Base-by-base conservation (phyloP, 2,888 invertebrate species). In the Hydropsyche betteni region DNA sequence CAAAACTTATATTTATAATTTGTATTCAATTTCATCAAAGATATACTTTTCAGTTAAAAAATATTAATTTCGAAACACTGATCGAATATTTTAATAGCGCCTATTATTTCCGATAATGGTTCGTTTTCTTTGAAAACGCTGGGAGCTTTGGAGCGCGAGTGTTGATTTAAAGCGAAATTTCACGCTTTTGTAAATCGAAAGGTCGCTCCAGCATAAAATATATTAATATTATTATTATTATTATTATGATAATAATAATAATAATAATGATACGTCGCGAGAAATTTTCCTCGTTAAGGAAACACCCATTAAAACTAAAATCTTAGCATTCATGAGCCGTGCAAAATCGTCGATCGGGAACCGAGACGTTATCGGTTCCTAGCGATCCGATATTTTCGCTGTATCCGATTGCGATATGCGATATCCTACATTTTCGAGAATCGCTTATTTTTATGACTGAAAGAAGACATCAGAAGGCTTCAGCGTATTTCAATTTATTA, bases 51-150 rank as follows among this genome's bases (percentile, higher is more conserved):
- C 69, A 50, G 50, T 38, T 52, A 34, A 74, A 69, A 24, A 69
- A 74, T 74, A 69, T 68, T 69, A 58, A 58, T 74, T 69, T 51
- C 69, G 16, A 38, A 34, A 73, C 76, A 69, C 69, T 74, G 74
- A 76, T 74, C 76, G 44, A 74, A 68, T 69, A 74, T 74, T 76
- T 70, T 70, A 69, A 44, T 44, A 44, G 44, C 44, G 1, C 44
- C 10, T 24, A 24, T 24, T 24, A 24, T 24, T 24, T 24, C 10
- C 44, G 6, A 44, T 44, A 44, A 44, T 44, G 44, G 44, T 44
- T 44, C 44, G 44, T 58, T 58, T 58, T 58, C 24, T 8, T 24
- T 14, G 58, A 24, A 58, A 58, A 24, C 58, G 14, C 58, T 7
- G 58, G 58, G 24, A 58, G 58, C 58, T 58, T 58, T 24, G 44